phyloP scores from a whole-genome alignment of 2,113 vertebrate species.

The Bettongia penicillata region DNA sequence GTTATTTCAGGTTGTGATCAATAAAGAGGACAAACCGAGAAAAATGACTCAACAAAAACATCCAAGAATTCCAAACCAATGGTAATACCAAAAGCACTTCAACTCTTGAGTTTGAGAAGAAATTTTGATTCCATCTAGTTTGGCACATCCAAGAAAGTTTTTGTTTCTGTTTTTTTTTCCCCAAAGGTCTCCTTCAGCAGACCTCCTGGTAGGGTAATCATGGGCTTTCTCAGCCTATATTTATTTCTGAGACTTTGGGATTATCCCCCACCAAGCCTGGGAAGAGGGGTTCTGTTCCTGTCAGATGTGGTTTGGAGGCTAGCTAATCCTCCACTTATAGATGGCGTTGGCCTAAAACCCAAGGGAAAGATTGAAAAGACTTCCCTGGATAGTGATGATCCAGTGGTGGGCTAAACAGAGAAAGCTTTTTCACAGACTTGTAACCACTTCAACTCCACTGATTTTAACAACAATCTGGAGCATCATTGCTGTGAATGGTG shows the following conservation, averaged over 20 bases:
- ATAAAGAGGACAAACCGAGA: background rate
- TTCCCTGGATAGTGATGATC: background rate
- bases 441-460: background rate
- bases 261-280: background rate
- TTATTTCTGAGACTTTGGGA: background rate
- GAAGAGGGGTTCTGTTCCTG: background rate
- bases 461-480: background rate
- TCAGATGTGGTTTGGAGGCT: background rate
- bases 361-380: background rate
- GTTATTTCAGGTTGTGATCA: background rate
- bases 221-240: background rate
- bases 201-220: background rate
- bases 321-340: background rate
- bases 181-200: background rate
- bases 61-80: background rate
- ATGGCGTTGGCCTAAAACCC: background rate
- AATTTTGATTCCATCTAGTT: background rate
- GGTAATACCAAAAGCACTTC: background rate
- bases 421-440: background rate
- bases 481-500: background rate
- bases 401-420: background rate
- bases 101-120: background rate
- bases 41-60: background rate
- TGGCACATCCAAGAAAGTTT: background rate
- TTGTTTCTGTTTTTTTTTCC: background rate